These are phyloP conservation scores for Tympanoctomys barrerae DNA, from an alignment of 2,797 vertebrate genomes.

Conservation along the genomic window DNA sequence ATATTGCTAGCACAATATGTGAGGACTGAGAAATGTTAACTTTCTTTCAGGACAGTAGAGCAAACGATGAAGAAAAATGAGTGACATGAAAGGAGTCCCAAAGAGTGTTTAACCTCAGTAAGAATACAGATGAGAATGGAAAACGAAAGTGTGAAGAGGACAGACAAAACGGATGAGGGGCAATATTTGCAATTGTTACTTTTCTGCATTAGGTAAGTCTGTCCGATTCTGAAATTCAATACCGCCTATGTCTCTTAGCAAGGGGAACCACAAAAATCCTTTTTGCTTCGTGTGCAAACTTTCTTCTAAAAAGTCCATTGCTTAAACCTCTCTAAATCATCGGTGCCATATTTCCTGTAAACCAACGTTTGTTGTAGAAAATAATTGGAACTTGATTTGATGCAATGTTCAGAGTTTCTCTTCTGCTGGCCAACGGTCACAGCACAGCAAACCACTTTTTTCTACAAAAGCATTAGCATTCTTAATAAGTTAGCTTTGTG, in stretches of 20 bases:
- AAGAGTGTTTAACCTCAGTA: not conserved
- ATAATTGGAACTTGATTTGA: not conserved
- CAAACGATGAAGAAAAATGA: not conserved
- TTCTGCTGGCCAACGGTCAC: not conserved
- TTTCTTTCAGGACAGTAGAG: not conserved
- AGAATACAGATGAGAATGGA: not conserved
- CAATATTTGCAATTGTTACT: not conserved
- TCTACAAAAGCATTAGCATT: not conserved
- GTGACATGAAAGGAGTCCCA: not conserved
- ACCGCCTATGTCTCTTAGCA: not conserved
- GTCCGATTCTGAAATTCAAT: not conserved
- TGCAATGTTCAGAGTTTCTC: not conserved
- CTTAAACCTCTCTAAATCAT: not conserved
- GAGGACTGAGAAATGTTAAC: not conserved
- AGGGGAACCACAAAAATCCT: not conserved
- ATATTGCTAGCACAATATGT: not conserved
- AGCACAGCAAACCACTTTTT: not conserved
- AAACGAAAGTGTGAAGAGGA: not conserved
- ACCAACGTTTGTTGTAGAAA: not conserved
- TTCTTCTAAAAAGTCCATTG: not conserved
- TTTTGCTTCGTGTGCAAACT: not conserved
- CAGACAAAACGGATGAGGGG: not conserved
- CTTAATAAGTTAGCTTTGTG: not conserved
- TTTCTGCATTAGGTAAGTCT: not conserved
- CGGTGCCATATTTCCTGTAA: not conserved